Conservation (phyloP, 2,797 vertebrate genomes). For the Propithecus deckenii region DNA sequence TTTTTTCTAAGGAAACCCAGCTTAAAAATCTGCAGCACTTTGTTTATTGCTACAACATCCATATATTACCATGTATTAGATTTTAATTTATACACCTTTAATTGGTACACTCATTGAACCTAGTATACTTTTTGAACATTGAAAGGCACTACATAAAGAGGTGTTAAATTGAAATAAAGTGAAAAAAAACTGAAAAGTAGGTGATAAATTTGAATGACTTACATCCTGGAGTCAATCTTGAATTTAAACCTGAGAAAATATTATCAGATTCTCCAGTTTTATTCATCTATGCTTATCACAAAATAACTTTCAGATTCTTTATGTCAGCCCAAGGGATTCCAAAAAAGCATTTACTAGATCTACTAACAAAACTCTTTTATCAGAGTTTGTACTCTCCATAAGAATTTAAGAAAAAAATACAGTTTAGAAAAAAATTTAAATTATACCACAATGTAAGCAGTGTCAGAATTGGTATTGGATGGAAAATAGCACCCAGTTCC, state of each 20-base stretch:
- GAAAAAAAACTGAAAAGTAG: slow-evolving; percentile 27
- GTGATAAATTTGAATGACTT: slow-evolving; percentile 39
- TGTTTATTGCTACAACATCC: not conserved
- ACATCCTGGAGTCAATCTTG: slow-evolving; percentile 44
- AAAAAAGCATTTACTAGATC: slow-evolving; percentile 6
- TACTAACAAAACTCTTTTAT: slow-evolving; percentile 49
- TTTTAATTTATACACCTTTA: slow-evolving; percentile 52
- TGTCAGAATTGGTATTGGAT: not conserved
- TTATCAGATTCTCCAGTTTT: not conserved
- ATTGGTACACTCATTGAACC: not conserved
- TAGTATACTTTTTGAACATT: slow-evolving; percentile 30
- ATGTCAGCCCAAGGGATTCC: not conserved
- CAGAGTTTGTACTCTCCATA: not conserved
- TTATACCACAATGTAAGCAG: not conserved
- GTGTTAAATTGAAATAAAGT: slow-evolving; percentile 7
- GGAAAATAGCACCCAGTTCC: slow-evolving; percentile 54
- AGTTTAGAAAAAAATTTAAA: not conserved
- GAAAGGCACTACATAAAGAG: not conserved
- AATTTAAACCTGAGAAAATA: slow-evolving; percentile 48
- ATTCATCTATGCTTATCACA: not conserved
- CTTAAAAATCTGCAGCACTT: slow-evolving; percentile 4
- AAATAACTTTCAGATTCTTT: slow-evolving; percentile 42
- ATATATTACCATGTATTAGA: not conserved
- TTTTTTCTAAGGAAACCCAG: slow-evolving; percentile 33
- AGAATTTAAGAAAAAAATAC: slow-evolving; percentile 4